Base-by-base conservation (phyloP, 2,888 invertebrate genomes). In the Octonoba sinensis region DNA sequence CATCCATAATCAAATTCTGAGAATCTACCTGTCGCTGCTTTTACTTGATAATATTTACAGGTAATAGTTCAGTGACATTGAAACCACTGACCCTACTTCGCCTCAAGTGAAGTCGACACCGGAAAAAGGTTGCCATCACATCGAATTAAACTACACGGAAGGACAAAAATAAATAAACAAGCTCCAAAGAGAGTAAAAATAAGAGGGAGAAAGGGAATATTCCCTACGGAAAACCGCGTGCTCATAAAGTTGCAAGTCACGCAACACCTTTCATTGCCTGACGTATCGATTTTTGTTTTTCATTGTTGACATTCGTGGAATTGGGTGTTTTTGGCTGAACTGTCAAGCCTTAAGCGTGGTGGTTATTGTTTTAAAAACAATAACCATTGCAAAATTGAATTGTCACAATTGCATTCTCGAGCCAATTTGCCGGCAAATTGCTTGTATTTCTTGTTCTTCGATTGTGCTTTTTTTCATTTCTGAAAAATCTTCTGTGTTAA, bases 21-120 rank as follows among this genome's bases (percentile, higher is more conserved):
- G 18, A 18, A 54, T 20, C 54, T 36, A 36, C 36, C 36, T 36
- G 36, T 36, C 36, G 36, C 36, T 36, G 36, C 11, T 11, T 36
- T 36, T 1, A 11, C 36, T 36, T 11, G 36, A 36, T 36, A 36
- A 36, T 36, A 36, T 36, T 36, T 8, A 16, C 54, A 8, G n/a
- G 12, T 46, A 57, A 54, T 36, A 62, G 76, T 76, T 76, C 76
- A 76, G 70, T 76, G 76, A 76, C 76, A 70, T 62, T 47, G 36
- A 60, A 57, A 59, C 75, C 65, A 67, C 57, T 66, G 76, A 76
- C 76, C 69, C 47, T 54, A 12, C 22, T 36, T 36, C 36, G 36
- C 36, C 36, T 36, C 36, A 36, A 36, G 36, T 36, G 8, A 36
- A 36, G 59, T 27, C 59, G 59, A 59, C 59, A 59, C 59, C 59